phyloP scores from a whole-genome alignment of 1,140 invertebrate genomes.

The Apis laboriosa region DNA sequence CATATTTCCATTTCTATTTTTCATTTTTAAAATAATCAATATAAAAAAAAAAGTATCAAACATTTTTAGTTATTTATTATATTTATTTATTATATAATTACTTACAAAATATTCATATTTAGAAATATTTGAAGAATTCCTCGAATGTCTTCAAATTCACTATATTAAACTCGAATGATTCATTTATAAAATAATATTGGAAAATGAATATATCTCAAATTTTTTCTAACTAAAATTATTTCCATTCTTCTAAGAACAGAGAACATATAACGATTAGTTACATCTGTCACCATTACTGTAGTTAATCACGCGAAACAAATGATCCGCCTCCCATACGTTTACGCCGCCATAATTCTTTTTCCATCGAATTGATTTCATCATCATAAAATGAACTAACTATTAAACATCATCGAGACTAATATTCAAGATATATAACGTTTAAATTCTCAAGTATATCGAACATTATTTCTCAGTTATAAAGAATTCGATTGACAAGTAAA shows the following conservation, averaged over 20 bases:
- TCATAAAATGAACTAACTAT: constrained; percentile 12
- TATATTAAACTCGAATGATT: too few relatives aligned
- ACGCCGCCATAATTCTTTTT: neutral
- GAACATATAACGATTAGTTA: neutral
- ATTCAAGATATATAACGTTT: constrained; percentile 21
- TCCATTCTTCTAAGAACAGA: neutral
- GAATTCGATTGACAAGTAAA: neutral
- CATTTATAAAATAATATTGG: too few relatives aligned
- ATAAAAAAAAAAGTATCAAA: too few relatives aligned
- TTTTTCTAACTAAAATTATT: neutral
- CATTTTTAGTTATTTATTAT: too few relatives aligned
- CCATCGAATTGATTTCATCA: constrained; percentile 7
- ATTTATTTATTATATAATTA: too few relatives aligned
- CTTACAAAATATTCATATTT: too few relatives aligned
- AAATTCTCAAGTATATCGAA: constrained; percentile 21
- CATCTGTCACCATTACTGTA: neutral
- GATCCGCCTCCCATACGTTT: neutral
- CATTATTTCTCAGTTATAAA: neutral
- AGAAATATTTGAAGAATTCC: too few relatives aligned
- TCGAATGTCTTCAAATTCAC: too few relatives aligned
- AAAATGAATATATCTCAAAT: too few relatives aligned
- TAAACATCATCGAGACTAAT: constrained; percentile 1
- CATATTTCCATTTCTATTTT: too few relatives aligned
- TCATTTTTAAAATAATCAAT: too few relatives aligned
- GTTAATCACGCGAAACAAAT: neutral